phyloP scores from a whole-genome alignment of 2,797 vertebrate genomes.

The Hemibagrus guttatus region DNA sequence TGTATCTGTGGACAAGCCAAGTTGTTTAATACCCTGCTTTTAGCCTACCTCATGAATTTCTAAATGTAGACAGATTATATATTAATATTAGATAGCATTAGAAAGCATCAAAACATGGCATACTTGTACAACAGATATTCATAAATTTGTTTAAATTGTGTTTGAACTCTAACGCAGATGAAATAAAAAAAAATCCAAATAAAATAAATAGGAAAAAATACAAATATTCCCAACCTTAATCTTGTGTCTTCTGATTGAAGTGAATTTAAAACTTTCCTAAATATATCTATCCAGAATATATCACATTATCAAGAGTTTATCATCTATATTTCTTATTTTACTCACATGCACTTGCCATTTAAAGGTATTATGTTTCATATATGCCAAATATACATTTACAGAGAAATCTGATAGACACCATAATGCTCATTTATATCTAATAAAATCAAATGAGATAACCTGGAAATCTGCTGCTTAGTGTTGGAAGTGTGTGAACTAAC shows the following conservation, averaged over 20 bases:
- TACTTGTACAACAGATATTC: neutral
- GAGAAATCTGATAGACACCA: neutral
- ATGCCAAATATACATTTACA: neutral
- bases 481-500: slow-evolving; percentile 62
- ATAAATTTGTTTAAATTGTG: neutral
- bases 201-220: neutral
- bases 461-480: neutral
- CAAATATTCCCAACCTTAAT: neutral
- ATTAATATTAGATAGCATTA: neutral
- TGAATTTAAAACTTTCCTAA: neutral
- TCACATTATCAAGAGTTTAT: neutral
- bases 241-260: neutral
- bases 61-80: neutral
- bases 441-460: neutral
- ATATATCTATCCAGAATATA: neutral
- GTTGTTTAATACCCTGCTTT: neutral
- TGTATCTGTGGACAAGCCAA: slow-evolving; percentile 79
- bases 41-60: neutral
- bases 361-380: neutral
- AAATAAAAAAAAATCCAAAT: too few species aligned
- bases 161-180: neutral
- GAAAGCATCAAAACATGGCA: neutral
- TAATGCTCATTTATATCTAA: neutral
- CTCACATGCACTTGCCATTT: neutral
- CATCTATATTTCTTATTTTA: too few species aligned